These are phyloP conservation scores for Philaethria dido DNA, from an alignment of 2,888 invertebrate genomes.

Conservation along the genomic window DNA sequence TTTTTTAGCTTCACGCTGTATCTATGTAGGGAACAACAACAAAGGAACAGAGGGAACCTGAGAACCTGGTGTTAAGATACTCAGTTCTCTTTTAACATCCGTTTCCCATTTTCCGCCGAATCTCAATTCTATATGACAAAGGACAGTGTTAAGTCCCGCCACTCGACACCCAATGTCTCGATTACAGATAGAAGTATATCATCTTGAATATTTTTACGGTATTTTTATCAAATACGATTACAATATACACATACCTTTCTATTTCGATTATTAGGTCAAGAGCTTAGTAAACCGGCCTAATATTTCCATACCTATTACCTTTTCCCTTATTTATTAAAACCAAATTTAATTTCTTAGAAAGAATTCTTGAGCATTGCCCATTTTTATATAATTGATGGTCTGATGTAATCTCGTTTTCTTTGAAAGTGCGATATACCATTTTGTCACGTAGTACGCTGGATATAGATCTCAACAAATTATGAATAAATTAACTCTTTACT, in stretches of 20 bases:
- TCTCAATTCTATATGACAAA: no score
- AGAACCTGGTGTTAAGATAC: no score
- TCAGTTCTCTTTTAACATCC: no score
- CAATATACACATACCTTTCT: background rate
- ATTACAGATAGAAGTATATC: no score
- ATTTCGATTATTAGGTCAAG: background rate
- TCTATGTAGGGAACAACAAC: no score
- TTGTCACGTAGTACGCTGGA: slow-evolving; percentile 38
- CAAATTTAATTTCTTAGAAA: slow-evolving; percentile 4
- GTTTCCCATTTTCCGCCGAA: no score
- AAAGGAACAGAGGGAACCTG: no score
- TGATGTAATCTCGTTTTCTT: slow-evolving; percentile 4
- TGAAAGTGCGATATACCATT: slow-evolving; percentile 34
- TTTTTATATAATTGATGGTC: slow-evolving; percentile 10
- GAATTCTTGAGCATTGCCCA: background rate
- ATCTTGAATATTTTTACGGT: no score
- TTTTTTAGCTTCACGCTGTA: no score
- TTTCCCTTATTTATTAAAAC: background rate
- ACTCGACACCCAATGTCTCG: no score
- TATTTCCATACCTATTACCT: background rate
- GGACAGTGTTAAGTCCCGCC: no score
- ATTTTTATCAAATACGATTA: background rate
- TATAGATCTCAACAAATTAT: slow-evolving; percentile 40
- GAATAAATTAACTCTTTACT: slow-evolving; percentile 39
- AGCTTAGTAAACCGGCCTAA: background rate